Base-by-base conservation (phyloP, 2,797 vertebrate genomes). In the Acrossocheilus wenchowensis region DNA sequence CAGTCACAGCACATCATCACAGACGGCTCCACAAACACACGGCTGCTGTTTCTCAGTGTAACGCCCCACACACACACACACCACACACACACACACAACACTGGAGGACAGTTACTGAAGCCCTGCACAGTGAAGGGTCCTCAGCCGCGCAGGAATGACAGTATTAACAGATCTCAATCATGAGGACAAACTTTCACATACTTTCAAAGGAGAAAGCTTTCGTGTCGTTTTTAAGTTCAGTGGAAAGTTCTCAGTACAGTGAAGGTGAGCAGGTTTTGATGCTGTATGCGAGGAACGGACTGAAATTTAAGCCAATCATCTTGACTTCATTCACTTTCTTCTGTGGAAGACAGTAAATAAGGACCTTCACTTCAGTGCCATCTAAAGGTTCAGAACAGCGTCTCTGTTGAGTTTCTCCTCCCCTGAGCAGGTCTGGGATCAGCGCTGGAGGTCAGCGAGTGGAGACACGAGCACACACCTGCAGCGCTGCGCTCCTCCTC, bases 391-490 rank as follows among this genome's bases (percentile, higher is more conserved):
- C 73, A 75, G 41, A 73, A 17, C 14, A 72, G n/a, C 8, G 43
- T 75, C 45, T 48, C 45, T 30, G 23, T 15, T 34, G 26, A 14
- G 50, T 78, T 3, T 34, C 14, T 17, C 15, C 6, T 81, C 45
- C 39, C 15, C 23, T 12, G 50, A 57, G 21, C 73, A 78, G 74
- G 21, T 41, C 62, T 62, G 39, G 43, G 39, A 50, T 87, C 78
- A 68, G n/a, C n/a, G 45, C 26, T 26, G 26, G 26, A 26, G 39
- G 50, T 87, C 78, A 68, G n/a, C n/a, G 45, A 75, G 78, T 81
- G 60, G 41, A 74, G 87, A 81, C 73, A 85, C 60, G 2, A 36
- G 62, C 54, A 39, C 68, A 80, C 74, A 83, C 87, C 78, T 82
- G 79, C 60, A 82, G 26, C 69, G 41, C 48, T 9, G 74, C 21